Evolutionary conservation across 2,888 invertebrate species (phyloP), one percentile per base, ranked within the genome.

Genomic region (Plemyria rubiginata): DNA sequence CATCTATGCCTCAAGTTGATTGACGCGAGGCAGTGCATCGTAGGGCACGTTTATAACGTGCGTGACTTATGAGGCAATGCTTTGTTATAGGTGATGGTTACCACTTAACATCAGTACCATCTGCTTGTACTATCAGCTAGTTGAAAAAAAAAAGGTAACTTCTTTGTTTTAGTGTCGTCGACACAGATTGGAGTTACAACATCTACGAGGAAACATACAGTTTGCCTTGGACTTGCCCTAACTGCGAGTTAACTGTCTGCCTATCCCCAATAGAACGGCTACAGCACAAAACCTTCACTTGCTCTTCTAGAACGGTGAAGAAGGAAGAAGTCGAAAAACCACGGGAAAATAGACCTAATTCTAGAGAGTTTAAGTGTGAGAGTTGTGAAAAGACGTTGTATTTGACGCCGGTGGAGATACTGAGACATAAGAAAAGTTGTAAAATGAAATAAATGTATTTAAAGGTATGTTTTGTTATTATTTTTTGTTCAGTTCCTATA

Each of bases 341-440:
- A 71, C 81, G 75, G 72, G 81, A 87, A 75, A 86, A 78, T 68
- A 85, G 84, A 78, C 89, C 94, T 58, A 96, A 96, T 79, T 90
- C 94, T 0, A 94, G 94, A 81, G 88, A 93, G 48, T 97, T 95
- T 87, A 94, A 94, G 71, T 99, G 99, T 82, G 90, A 94, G 9
- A 92, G 85, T 71, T 99, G 99, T 86, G 88, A 94, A 2, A 90
- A 95, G 72, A 94, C 93, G 5, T 85, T 98, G 61, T 93, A 94
- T 74, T 87, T 98, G 70, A 96, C 96, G 11, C 95, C 97, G 4
- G 96, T 96, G 22, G 98, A 98, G 82, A 96, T 98, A 81, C 93
- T 98, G 67, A 96, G 95, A 75, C 98, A 99, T 89, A 97, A 95
- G 81, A 96, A 95, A 77, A 90, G 86, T 71, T 95, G 95, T 85